Conservation (phyloP, 2,113 vertebrate species). For the Syngnathus floridae region DNA sequence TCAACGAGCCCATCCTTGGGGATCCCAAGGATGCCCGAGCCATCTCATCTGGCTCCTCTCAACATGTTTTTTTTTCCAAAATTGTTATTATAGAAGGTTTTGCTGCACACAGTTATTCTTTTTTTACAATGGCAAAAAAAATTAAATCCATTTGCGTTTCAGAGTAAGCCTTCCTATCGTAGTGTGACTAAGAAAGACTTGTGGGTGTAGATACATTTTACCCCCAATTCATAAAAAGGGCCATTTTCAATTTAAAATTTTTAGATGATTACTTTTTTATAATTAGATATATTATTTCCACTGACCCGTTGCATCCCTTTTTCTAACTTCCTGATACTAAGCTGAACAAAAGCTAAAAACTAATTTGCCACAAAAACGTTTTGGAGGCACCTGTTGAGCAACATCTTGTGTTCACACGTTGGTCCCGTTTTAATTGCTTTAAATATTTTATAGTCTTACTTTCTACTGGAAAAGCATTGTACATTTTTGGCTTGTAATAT, state of each 20-base stretch:
- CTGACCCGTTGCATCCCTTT: slow-evolving; percentile 67
- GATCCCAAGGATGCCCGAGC: no score
- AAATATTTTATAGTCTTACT: slow-evolving; percentile 59
- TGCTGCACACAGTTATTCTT: not conserved
- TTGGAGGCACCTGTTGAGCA: not conserved
- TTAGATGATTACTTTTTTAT: no score
- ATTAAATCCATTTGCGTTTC: not conserved
- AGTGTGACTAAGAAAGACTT: not conserved
- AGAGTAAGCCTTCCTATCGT: not conserved
- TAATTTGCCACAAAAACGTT: not conserved
- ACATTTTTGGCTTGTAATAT: slow-evolving; percentile 71
- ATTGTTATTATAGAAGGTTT: no score
- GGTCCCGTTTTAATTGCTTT: slow-evolving; percentile 45
- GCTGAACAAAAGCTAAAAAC: not conserved
- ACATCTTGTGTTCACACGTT: slow-evolving; percentile 18
- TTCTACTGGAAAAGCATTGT: slow-evolving; percentile 60
- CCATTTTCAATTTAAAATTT: slow-evolving; percentile 24
- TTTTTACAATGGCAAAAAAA: not conserved
- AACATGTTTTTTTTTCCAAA: no score
- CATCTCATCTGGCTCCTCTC: no score
- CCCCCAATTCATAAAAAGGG: not conserved
- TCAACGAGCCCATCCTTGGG: no score
- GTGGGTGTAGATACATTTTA: not conserved
- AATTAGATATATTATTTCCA: slow-evolving; percentile 50
- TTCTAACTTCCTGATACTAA: slow-evolving; percentile 8